A percentile compares a stretch with the other conserved stretches of the same genome.
Conservation (phyloP, 2,113 vertebrate genomes). For the Ctenodactylus gundi region DNA sequence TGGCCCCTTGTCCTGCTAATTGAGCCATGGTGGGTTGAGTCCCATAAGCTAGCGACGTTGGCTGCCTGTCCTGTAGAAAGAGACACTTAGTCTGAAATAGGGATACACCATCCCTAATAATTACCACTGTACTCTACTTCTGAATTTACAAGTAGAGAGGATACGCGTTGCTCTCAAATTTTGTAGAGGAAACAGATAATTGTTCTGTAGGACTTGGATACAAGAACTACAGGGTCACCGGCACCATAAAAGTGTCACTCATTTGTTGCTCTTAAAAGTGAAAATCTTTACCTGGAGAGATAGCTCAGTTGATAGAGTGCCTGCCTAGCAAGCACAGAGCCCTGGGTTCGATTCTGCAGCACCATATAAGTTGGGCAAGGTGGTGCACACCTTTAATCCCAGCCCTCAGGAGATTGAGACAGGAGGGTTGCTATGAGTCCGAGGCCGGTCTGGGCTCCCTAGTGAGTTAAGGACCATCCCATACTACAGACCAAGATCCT, state of each 20-base stretch:
- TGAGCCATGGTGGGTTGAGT: background rate
- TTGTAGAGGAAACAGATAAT: background rate
- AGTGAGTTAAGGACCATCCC: too few relatives aligned
- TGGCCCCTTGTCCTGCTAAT: background rate
- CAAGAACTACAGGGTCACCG: background rate
- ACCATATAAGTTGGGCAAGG: too few relatives aligned
- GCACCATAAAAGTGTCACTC: background rate
- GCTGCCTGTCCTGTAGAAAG: background rate
- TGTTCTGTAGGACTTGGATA: background rate
- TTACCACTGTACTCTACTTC: accelerated
- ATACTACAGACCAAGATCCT: too few relatives aligned
- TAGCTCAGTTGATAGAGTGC: too few relatives aligned
- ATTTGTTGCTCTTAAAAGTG: background rate
- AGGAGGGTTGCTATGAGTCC: too few relatives aligned
- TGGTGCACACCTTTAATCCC: too few relatives aligned
- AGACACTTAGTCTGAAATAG: background rate
- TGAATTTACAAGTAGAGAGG: background rate
- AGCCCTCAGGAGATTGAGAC: too few relatives aligned
- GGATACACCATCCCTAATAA: background rate
- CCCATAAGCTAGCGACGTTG: background rate
- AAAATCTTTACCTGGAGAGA: background rate
- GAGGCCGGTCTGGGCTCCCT: too few relatives aligned
- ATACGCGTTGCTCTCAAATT: background rate
- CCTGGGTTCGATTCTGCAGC: too few relatives aligned
- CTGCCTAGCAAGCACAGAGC: too few relatives aligned